Conservation (phyloP, 2,888 invertebrate species). For the Hyles lineata region DNA sequence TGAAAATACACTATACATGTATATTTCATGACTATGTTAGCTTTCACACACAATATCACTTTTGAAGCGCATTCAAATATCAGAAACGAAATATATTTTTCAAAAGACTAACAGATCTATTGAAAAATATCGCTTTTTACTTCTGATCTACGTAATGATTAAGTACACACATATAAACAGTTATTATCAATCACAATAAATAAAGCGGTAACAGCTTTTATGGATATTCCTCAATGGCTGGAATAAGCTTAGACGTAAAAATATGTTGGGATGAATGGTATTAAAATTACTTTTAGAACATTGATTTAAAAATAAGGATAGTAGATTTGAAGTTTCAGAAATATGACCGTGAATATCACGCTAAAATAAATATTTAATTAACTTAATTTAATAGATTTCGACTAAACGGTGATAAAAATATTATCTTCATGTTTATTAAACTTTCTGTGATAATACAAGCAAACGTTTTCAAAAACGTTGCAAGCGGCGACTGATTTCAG, state of each 20-base stretch:
- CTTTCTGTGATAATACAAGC: no score
- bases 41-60: slow-evolving; percentile 59
- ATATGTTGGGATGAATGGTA: neutral
- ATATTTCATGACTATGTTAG: slow-evolving; percentile 44
- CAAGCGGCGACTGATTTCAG: no score
- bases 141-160: slow-evolving; percentile 31
- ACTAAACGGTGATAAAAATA: no score
- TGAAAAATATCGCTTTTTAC: neutral
- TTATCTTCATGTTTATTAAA: no score
- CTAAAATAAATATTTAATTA: no score
- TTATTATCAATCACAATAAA: slow-evolving; percentile 62
- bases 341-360: no score
- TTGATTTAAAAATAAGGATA: no score
- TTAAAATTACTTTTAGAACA: neutral
- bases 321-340: no score
- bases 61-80: slow-evolving; percentile 55
- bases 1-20: slow-evolving; percentile 39
- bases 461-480: no score
- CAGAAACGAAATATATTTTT: neutral
- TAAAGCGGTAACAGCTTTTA: slow-evolving; percentile 61
- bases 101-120: neutral
- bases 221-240: neutral
- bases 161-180: slow-evolving; percentile 52
- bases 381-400: no score
- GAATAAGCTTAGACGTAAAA: slow-evolving; percentile 9